Base-by-base conservation (phyloP, 2,797 vertebrate genomes). In the Selene dorsalis region DNA sequence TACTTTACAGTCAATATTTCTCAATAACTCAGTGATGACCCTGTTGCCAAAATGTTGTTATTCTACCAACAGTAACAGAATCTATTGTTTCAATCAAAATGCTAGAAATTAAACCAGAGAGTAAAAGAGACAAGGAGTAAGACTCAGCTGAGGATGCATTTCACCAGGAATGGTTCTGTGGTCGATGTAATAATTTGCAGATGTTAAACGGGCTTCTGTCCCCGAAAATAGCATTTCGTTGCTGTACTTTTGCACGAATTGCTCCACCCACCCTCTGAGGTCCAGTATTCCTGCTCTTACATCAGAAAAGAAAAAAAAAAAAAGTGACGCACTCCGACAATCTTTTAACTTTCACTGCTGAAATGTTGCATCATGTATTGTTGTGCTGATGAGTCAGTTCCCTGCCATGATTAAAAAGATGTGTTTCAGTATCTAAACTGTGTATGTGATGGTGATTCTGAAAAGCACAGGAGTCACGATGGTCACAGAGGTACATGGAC, bases 221-320 rank as follows among this genome's bases (percentile, higher is more conserved):
- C 71, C 69, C 73, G 58, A 67, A 78, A 78, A 84, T 68, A 77
- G 52, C 39, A 65, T 57, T 63, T 67, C 1, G 18, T 58, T 28
- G 35, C 43, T 71, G 11, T 22, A 73, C 30, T 69, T 82, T 66
- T 62, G 63, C 64, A 71, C 69, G 43, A 71, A 10, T 50, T 1
- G 61, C 81, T 86, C 81, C 81, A 28, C 87, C 85, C 81, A 28
- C 87, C 85, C 84, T 39, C 77, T 57, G 59, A 62, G 28, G 17
- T 45, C 24, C 55, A 26, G 20, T 60, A n/a, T n/a, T 77, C 20
- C 66, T 67, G 39, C 57, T 62, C 20, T 62, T 53, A 45, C n/a
- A 43, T 71, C 3, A 30, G 12, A 32, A 32, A 32, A 32, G 30
- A 32, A 5, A 32, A 32, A 32, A 32, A 16, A 60, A 73, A 82